Conservation (phyloP, 2,888 invertebrate genomes). For the Alentia gelatinosa region DNA sequence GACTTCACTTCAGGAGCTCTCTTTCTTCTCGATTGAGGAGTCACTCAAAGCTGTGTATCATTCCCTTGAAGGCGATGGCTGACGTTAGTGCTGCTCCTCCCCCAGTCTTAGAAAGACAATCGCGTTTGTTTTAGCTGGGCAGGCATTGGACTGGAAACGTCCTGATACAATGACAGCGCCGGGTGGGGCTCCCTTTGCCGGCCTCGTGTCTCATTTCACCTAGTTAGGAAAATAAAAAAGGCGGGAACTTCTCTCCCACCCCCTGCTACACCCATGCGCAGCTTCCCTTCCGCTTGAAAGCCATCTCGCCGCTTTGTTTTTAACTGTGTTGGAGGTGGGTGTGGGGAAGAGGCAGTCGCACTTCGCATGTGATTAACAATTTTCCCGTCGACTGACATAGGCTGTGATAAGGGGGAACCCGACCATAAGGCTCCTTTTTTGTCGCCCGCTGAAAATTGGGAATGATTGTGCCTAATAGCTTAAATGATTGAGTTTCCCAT, state of each 20-base stretch:
- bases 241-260: background rate
- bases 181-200: background rate
- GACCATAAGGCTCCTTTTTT: background rate
- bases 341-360: background rate
- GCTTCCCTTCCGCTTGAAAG: too few species aligned
- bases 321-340: background rate
- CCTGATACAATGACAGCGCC: background rate
- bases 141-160: background rate
- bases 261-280: background rate
- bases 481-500: background rate
- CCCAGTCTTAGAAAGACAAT: background rate
- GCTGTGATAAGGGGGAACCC: background rate
- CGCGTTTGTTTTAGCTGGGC: background rate
- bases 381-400: background rate
- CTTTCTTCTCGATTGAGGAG: background rate
- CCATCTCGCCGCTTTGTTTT: too few species aligned
- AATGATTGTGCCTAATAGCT: background rate
- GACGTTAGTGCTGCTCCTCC: background rate
- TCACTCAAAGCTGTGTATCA: background rate
- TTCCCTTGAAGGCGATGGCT: background rate
- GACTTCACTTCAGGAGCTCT: background rate
- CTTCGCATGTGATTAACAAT: background rate
- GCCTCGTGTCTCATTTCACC: background rate
- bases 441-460: background rate
- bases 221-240: background rate